phyloP scores from a whole-genome alignment of 1,140 invertebrate genomes.

The Heterodera carotae region DNA sequence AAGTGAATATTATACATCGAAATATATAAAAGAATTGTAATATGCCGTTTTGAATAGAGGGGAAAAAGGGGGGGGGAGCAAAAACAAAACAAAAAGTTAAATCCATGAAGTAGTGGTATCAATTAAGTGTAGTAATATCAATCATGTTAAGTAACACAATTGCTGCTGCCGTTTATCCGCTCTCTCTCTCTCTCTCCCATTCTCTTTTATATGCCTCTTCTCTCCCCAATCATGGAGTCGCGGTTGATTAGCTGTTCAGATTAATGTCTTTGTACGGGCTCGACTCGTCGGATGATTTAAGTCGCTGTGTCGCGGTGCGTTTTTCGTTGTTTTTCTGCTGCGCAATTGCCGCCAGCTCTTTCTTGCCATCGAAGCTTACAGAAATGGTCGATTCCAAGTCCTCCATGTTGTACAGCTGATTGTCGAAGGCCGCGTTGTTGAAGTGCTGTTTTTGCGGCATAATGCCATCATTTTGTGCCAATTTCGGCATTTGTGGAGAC shows the following conservation, averaged over 20 bases:
- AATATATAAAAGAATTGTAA: too few relatives aligned
- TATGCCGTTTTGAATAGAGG: too few relatives aligned
- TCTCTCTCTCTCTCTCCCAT: not conserved
- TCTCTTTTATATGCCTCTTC: too few relatives aligned
- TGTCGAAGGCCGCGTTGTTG: conserved; percentile 27
- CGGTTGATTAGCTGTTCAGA: not conserved
- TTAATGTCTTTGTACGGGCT: conserved; percentile 11
- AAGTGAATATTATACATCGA: too few relatives aligned
- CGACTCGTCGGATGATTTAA: not conserved
- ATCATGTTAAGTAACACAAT: too few relatives aligned
- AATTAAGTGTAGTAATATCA: too few relatives aligned
- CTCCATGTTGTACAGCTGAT: conserved; percentile 26
- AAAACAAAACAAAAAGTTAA: too few relatives aligned
- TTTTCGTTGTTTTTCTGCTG: not conserved
- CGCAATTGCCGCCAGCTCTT: not conserved
- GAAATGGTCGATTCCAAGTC: conserved; percentile 5
- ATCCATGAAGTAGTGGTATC: too few relatives aligned
- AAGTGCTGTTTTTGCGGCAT: conserved; percentile 1
- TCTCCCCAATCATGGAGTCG: too few relatives aligned
- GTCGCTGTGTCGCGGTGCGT: not conserved
- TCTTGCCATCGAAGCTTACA: conserved; percentile 6
- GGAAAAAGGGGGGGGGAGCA: too few relatives aligned
- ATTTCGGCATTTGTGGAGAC: not conserved
- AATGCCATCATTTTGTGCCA: not conserved
- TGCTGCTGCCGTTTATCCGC: not conserved